Base-by-base conservation (phyloP, 2,888 invertebrate genomes). In the Drosophila peninsularis region DNA sequence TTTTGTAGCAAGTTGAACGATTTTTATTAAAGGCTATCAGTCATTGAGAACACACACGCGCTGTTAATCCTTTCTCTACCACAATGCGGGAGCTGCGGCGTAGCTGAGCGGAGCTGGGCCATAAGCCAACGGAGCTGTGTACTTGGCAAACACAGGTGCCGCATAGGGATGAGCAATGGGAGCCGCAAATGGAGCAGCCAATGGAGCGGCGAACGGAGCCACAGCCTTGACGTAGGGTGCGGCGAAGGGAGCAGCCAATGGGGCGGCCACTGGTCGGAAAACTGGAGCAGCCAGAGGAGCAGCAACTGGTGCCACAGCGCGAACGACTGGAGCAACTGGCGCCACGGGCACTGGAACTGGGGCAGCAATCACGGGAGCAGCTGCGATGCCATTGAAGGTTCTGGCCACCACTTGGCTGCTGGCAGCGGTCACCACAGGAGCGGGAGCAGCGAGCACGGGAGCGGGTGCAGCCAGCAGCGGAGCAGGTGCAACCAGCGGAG, bases 391-490 rank as follows among this genome's bases (percentile, higher is more conserved):
- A 75, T 90, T 90, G 62, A 75, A 81, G 10, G 80, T 90, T 37
- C 90, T 70, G 21, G 88, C 88, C 70, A 90, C 77, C 39, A 87
- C 78, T 57, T 90, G 90, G 62, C 82, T 90, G 37, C 90, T 90
- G 67, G 89, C 86, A 52, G 90, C 88, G 9, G 90, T 90, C 19
- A 90, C 80, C n/a, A 89, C 75, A 0, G 89, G 88, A 36, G 82
- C 83, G 17, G 89, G 88, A 14, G 87, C 88, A 14, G 87, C 87
- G 52, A 21, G 39, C 17, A 41, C 17, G 39, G 82, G 58, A 30
- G 73, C 75, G 1, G 84, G 82, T 7, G 86, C 78, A 7, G 64
- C 72, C 11, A 85, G 27, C 4, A 45, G 27, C n/a, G 37, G 37
- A 2, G 72, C 75, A 4, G 83, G 82, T 11, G 85, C 78, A 7